Evolutionary conservation across 2,888 invertebrate species (phyloP), one percentile per base, ranked within the genome.

Genomic region (Perdita meconis): DNA sequence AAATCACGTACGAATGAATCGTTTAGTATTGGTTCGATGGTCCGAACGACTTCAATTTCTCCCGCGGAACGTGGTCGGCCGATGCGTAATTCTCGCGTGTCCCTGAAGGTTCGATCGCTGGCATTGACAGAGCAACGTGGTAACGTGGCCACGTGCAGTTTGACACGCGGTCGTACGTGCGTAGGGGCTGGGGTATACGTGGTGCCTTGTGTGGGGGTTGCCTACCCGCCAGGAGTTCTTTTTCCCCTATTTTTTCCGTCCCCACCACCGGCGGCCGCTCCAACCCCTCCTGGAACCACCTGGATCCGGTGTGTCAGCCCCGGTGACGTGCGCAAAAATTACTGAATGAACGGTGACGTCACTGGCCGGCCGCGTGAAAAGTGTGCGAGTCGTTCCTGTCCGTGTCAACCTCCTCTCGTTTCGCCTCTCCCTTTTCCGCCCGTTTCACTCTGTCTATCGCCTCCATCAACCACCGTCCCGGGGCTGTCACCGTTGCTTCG

Each of bases 311-410:
- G 85, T 85, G 85, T 85, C 85, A 86, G 87, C 86, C 83, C 85
- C 89, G 89, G 88, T 91, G 92, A 91, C 91, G 90, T 89, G 91
- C 89, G 91, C 91, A 92, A 92, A 92, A 91, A 91, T 92, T 91
- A 89, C 91, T 92, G 92, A 92, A 92, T 92, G 92, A 92, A 92
- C 90, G 89, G 87, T 90, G 92, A 92, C 92, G 92, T 92, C 92
- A 92, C 88, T 76, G 63, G 75, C 64, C 67, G 67, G 60, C 79
- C 76, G 84, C 82, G 85, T 86, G 81, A 87, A 89, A 89, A 88
- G 85, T 87, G 85, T 84, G 83, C 82, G 83, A 84, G 80, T 66
- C 79, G 70, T 79, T 78, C 59, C 73, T 63, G 78, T 82, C 63
- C 72, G 84, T 82, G 81, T 83, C 84, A 83, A 85, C 84, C 75